Percentiles rank a stretch among this genome's conserved stretches.
These are phyloP conservation scores for Lasiurus cinereus DNA, from an alignment of 2,113 vertebrate genomes.

Conservation along the genomic window DNA sequence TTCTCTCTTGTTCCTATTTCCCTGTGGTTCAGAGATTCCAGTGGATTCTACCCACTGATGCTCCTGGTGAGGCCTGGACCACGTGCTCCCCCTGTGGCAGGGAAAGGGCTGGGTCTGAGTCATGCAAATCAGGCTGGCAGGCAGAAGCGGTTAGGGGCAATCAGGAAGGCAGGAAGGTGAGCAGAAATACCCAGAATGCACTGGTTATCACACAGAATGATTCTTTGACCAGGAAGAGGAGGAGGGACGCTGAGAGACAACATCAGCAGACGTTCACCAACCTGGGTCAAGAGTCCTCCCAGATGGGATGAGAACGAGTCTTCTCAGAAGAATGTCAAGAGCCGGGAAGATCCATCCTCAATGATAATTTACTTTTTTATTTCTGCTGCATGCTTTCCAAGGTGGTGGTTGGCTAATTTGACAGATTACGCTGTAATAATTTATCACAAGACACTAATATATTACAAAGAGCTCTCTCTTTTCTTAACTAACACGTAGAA, in stretches of 20 bases:
- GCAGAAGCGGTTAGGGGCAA: too few species aligned
- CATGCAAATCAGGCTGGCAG: too few species aligned
- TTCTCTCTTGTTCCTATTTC: background rate
- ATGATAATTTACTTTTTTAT: slow-evolving; percentile 16
- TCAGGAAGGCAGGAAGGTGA: too few species aligned
- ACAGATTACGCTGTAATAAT: slow-evolving; percentile 58
- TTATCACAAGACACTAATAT: slow-evolving; percentile 58
- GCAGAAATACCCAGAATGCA: background rate
- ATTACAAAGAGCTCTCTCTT: slow-evolving; percentile 15
- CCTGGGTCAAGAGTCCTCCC: slow-evolving; percentile 32
- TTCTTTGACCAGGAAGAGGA: background rate
- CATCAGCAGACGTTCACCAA: background rate
- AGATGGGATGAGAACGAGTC: background rate
- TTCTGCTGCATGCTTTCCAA: slow-evolving; percentile 8
- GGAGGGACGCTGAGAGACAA: background rate
- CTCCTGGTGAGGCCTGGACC: background rate
- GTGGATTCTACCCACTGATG: background rate
- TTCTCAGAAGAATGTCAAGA: slow-evolving; percentile 5
- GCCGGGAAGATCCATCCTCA: background rate
- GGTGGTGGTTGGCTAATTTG: slow-evolving; percentile 59
- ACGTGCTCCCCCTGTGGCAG: too few species aligned
- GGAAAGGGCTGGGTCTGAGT: background rate
- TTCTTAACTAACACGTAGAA: background rate
- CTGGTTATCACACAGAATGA: background rate
- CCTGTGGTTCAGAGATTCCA: background rate